phyloP scores from a whole-genome alignment of 2,797 vertebrate genomes.

The Pantherophis alleghaniensis region DNA sequence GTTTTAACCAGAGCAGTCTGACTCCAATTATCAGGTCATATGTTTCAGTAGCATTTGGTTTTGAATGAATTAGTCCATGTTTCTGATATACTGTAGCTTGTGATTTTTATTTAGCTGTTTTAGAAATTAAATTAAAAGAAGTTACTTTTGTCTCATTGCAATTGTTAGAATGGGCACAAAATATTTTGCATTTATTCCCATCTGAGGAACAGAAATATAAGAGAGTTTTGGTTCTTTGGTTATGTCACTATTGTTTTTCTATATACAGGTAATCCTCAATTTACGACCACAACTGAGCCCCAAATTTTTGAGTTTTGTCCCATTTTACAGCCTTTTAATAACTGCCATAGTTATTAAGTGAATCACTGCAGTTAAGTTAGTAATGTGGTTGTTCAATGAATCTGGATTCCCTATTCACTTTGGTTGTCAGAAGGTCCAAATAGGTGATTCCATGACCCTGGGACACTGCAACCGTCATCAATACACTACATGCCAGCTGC shows the following conservation, averaged over 20 bases:
- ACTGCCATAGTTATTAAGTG: neutral
- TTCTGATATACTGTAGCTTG: neutral
- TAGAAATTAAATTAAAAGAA: slow-evolving; percentile 33
- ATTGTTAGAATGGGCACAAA: neutral
- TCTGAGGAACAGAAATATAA: neutral
- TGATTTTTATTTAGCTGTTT: slow-evolving; percentile 27
- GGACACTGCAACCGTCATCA: neutral
- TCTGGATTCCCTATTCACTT: neutral
- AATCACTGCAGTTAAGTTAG: neutral
- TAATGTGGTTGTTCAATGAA: neutral
- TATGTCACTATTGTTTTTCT: neutral
- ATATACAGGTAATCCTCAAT: neutral
- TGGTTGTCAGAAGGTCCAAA: neutral
- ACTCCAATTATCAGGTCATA: slow-evolving; percentile 22
- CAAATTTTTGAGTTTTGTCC: neutral
- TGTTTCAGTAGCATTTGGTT: slow-evolving; percentile 20
- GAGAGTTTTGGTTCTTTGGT: neutral
- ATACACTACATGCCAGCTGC: neutral
- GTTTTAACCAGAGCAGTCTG: slow-evolving; percentile 12
- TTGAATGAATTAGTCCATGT: slow-evolving; percentile 21
- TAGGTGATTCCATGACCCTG: neutral
- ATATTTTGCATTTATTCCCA: neutral
- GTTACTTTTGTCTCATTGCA: neutral
- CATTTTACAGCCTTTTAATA: neutral
- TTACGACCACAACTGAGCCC: neutral